Percentiles rank a stretch among this genome's conserved stretches.
These are phyloP conservation scores for Glaucopsyche alexis DNA, from an alignment of 2,888 invertebrate species.

Conservation along the genomic window DNA sequence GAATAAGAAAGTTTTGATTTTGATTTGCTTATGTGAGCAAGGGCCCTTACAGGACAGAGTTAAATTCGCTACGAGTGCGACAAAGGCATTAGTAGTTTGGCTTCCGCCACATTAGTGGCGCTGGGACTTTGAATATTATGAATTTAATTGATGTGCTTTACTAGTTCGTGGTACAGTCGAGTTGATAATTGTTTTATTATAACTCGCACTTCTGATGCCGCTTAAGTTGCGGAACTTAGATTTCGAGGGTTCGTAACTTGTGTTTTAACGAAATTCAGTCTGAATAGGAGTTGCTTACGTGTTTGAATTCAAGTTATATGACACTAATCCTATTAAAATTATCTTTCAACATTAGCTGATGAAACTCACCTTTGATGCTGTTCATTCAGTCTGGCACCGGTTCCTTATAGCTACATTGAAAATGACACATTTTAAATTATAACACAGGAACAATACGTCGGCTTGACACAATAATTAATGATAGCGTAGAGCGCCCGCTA, in stretches of 20 bases:
- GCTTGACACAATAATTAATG: slow-evolving; percentile 17
- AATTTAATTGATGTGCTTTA: slow-evolving; percentile 17
- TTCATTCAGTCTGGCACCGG: background rate
- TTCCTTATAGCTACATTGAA: background rate
- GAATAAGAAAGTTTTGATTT: too few relatives aligned
- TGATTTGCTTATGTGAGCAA: background rate
- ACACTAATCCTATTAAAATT: background rate
- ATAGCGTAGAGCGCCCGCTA: slow-evolving; percentile 5
- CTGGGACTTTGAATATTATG: slow-evolving; percentile 23
- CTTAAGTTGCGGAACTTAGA: background rate
- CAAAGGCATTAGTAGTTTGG: slow-evolving; percentile 28
- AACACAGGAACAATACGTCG: slow-evolving; percentile 14
- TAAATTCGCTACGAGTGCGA: slow-evolving; percentile 21
- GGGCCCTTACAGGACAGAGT: background rate
- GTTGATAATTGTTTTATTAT: slow-evolving; percentile 17
- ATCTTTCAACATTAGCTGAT: background rate
- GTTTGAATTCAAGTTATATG: background rate
- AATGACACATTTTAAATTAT: slow-evolving; percentile 15
- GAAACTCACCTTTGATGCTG: background rate
- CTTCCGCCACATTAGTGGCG: slow-evolving; percentile 17
- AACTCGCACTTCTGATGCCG: background rate
- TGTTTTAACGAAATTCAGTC: background rate
- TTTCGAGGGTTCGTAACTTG: slow-evolving; percentile 6
- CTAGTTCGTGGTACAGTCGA: background rate
- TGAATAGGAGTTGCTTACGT: background rate